These are phyloP conservation scores for Epistrophe grossulariae DNA, from an alignment of 2,888 invertebrate species.

Conservation along the genomic window DNA sequence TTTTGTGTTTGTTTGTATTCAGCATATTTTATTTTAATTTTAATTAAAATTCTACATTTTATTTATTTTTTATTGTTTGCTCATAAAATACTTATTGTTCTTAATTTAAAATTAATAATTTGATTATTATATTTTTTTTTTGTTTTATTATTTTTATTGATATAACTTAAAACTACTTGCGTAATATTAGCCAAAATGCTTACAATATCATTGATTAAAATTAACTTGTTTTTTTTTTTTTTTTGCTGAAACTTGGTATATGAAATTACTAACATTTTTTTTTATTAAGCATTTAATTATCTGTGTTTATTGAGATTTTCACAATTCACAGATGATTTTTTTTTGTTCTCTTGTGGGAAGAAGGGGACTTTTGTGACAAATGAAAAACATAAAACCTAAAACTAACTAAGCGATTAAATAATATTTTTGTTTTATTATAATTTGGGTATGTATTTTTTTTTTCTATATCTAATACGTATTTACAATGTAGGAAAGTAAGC, in stretches of 20 bases:
- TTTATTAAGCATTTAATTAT: slow-evolving; percentile 12
- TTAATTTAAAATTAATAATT: slow-evolving; percentile 66
- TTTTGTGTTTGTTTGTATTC: slow-evolving; percentile 61
- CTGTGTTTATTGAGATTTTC: slow-evolving; percentile 54
- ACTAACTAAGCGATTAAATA: slow-evolving; percentile 52
- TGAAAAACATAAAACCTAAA: slow-evolving; percentile 22
- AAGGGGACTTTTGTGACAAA: slow-evolving; percentile 29
- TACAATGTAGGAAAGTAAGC: slow-evolving; percentile 23
- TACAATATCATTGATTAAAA: slow-evolving; percentile 57
- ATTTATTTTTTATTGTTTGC: slow-evolving; percentile 49
- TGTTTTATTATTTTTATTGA: slow-evolving; percentile 24
- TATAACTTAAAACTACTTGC: slow-evolving; percentile 68
- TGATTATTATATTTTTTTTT: slow-evolving; percentile 58
- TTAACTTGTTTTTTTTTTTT: slow-evolving; percentile 42
- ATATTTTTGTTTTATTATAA: slow-evolving; percentile 24
- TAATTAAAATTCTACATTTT: slow-evolving; percentile 37
- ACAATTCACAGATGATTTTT: slow-evolving; percentile 42
- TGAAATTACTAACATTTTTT: slow-evolving; percentile 36
- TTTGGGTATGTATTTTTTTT: slow-evolving; percentile 25
- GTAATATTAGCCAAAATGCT: slow-evolving; percentile 70
- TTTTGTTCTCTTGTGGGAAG: background rate
- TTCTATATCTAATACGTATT: slow-evolving; percentile 41
- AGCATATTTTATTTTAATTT: slow-evolving; percentile 55
- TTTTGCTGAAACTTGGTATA: slow-evolving; percentile 22
- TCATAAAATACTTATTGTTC: slow-evolving; percentile 55